phyloP scores from a whole-genome alignment of 2,113 vertebrate species.

The Amphiprion percula region DNA sequence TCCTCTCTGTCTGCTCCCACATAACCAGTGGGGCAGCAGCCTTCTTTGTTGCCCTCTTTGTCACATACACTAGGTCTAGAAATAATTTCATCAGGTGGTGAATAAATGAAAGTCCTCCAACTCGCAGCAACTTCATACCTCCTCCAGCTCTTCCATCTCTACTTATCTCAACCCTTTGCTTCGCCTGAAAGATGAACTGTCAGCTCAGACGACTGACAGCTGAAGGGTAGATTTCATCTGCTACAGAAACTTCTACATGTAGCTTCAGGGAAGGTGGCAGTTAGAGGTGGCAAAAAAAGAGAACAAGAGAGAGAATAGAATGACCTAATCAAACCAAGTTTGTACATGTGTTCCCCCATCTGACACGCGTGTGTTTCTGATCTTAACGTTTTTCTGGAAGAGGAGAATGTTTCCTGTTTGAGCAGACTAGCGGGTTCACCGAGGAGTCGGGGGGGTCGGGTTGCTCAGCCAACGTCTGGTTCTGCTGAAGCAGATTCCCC shows the following conservation, averaged over 20 bases:
- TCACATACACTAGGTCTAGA: background rate
- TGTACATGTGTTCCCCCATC: constrained; percentile 66
- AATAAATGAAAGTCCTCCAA: constrained; percentile 15
- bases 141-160: background rate
- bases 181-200: constrained; percentile 30
- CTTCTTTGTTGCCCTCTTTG: constrained; percentile 1
- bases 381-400: constrained; percentile 64
- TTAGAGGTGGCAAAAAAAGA: background rate
- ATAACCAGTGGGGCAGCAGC: background rate
- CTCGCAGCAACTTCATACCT: constrained; percentile 1
- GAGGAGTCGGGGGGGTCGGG: constrained; percentile 75
- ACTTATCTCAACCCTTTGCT: background rate
- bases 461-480: constrained; percentile 79
- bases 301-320: constrained; percentile 31
- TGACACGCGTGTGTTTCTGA: constrained; percentile 77
- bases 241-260: constrained; percentile 48
- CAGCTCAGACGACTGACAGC: constrained; percentile 28
- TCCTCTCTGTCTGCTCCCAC: constrained; percentile 36
- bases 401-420: constrained; percentile 77
- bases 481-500: constrained; percentile 80
- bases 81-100: background rate
- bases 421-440: constrained; percentile 77
- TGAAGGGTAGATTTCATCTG: constrained; percentile 41
- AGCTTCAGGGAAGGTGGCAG: constrained; percentile 25
- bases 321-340: constrained; percentile 67